These are phyloP conservation scores for Setophaga petechia DNA, from an alignment of 2,113 vertebrate species.

Conservation along the genomic window DNA sequence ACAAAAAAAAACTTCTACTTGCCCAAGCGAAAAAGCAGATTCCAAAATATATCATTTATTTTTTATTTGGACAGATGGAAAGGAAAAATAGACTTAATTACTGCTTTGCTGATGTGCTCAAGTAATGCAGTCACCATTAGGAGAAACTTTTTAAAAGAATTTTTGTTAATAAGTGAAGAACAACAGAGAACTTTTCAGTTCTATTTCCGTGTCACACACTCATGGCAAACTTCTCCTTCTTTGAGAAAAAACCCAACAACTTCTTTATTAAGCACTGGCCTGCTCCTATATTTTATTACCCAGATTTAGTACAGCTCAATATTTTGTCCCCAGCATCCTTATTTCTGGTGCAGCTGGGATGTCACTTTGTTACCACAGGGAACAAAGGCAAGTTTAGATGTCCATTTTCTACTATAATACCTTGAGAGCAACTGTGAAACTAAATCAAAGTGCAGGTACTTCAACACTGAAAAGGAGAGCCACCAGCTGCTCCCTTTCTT, in stretches of 20 bases:
- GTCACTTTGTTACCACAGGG: background rate
- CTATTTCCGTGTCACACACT: background rate
- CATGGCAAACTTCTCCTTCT: background rate
- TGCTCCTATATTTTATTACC: background rate
- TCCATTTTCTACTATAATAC: background rate
- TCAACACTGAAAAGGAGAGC: background rate
- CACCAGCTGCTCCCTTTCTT: background rate
- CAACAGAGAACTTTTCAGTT: background rate
- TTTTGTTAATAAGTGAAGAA: background rate
- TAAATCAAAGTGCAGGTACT: background rate
- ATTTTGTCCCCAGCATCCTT: background rate
- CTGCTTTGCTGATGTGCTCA: background rate
- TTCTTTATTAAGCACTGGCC: background rate
- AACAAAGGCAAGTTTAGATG: background rate
- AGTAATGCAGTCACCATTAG: background rate
- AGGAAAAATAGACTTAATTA: background rate
- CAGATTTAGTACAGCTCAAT: background rate
- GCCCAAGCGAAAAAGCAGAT: background rate
- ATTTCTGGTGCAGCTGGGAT: background rate
- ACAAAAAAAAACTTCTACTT: background rate
- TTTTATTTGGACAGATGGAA: background rate
- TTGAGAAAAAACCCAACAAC: background rate
- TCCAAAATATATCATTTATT: background rate
- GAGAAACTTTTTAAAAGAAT: background rate
- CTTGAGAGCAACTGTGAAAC: background rate